A percentile compares a stretch with the other conserved stretches of the same genome.
Conservation (phyloP, 2,113 vertebrate species). For the Neolamprologus tretocephalus region DNA sequence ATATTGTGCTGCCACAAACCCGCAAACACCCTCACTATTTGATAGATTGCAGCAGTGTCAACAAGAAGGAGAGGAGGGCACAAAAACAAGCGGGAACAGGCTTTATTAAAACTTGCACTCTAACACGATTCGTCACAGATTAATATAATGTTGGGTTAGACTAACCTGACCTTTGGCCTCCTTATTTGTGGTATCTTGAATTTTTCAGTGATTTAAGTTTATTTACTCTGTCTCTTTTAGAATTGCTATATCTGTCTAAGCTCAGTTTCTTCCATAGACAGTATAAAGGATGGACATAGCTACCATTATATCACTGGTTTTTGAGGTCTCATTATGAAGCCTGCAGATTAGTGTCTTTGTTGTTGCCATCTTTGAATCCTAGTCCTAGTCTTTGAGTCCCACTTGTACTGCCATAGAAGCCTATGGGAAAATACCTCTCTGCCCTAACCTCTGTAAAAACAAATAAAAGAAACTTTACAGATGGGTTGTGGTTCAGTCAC, state of each 20-base stretch:
- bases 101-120: not conserved
- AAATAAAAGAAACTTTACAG: not conserved
- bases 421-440: not conserved
- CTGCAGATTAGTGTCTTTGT: not conserved
- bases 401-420: not conserved
- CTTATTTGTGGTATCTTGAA: not conserved
- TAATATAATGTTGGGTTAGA: not conserved
- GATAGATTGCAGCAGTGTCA: not conserved
- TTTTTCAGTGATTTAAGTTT: not conserved
- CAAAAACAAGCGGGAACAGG: not conserved
- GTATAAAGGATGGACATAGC: not conserved
- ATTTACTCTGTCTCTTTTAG: not conserved
- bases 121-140: not conserved
- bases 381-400: not conserved
- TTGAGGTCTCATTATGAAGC: not conserved
- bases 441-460: not conserved
- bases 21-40: not conserved
- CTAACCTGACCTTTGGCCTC: not conserved
- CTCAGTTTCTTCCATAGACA: not conserved
- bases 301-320: not conserved
- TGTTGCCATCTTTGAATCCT: not conserved
- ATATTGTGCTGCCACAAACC: not conserved
- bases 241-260: not conserved
- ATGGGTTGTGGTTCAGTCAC: not conserved
- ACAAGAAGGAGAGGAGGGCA: not conserved